Base-by-base conservation (phyloP, 2,113 vertebrate genomes). In the Hypomesus transpacificus region DNA sequence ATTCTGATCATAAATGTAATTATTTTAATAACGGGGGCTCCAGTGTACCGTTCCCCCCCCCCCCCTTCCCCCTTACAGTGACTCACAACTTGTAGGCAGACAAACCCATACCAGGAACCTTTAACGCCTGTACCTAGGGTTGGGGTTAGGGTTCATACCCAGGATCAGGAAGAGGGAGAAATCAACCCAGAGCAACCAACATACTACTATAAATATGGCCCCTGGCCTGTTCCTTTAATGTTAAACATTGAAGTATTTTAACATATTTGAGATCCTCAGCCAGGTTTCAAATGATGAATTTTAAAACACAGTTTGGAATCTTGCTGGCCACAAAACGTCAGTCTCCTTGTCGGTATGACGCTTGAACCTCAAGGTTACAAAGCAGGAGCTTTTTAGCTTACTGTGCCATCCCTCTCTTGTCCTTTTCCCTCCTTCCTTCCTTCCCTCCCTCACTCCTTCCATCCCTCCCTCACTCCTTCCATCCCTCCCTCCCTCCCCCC, bases 401-500 rank as follows among this genome's bases (percentile, higher is more conserved):
- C 57, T 74, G 62, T 75, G 68, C 68, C 78, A 70, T 56, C 76
- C 62, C 75, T 73, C 50, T 67, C 51, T 68, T 52, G 56, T 59
- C 31, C 68, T 72, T 39, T 67, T 58, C 53, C 57, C 20, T 28
- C 50, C 51, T 24, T 46, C 68, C n/a, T 58, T 50, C 28, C 60
- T 56, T 26, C 46, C 46, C 70, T 46, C 28, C 26, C 58, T 26
- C 26, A 11, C 69, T 50, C 17, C 51, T 28, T 46, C 73, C 66
- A 68, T 68, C 66, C 18, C 51, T 77, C 72, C 26, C 58, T 26
- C 26, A 16, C 69, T 46, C 17, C 51, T 26, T 46, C 73, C 66
- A 68, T 68, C 66, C 18, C 51, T 77, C 73, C 77, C 73, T 83
- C 75, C 74, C 78, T 87, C 89, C 89, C 90, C 92, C 91, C 91